Percentiles rank a stretch among this genome's conserved stretches.
phyloP scores from a whole-genome alignment of 2,113 vertebrate genomes.

The Piprites chloris region DNA sequence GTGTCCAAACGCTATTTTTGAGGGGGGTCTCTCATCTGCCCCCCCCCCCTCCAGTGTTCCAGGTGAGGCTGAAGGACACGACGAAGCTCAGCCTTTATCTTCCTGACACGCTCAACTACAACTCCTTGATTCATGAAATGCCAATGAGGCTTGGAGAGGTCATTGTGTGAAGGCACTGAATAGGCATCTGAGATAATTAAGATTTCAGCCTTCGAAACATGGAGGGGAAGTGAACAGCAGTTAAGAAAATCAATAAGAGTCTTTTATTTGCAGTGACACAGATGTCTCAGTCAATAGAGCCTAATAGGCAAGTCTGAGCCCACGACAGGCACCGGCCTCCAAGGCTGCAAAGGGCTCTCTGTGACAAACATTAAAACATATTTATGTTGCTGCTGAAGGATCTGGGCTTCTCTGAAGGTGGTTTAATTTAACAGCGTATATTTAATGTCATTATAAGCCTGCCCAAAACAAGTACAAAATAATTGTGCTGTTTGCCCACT shows the following conservation, averaged over 20 bases:
- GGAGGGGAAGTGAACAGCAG: conserved; percentile 94
- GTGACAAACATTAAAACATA: conserved; percentile 70
- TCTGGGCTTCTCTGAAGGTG: conserved; percentile 7
- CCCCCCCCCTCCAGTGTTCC: conserved; percentile 67
- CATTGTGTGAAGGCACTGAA: conserved; percentile 82
- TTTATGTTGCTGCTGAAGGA: conserved; percentile 65
- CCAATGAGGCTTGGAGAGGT: conserved; percentile 80
- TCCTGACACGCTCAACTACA: conserved; percentile 79
- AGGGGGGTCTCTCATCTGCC: conserved; percentile 56
- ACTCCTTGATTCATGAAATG: conserved; percentile 82
- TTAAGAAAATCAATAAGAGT: conserved; percentile 97
- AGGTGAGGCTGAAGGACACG: conserved; percentile 76
- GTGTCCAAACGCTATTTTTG: background rate
- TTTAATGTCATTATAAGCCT: conserved; percentile 50
- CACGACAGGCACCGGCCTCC: conserved; percentile 82
- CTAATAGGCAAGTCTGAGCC: conserved; percentile 93
- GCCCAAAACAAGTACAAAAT: conserved; percentile 27
- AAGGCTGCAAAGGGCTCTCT: conserved; percentile 71
- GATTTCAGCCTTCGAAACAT: conserved; percentile 90
- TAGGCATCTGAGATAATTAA: conserved; percentile 95
- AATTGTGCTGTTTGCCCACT: background rate
- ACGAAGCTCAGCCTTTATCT: conserved; percentile 75
- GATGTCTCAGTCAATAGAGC: conserved; percentile 99
- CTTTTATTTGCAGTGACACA: conserved; percentile 98
- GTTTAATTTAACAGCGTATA: conserved; percentile 33